A percentile compares a stretch with the other conserved stretches of the same genome.
Evolutionary conservation across 2,888 invertebrate genomes (phyloP).

Genomic region (Heterodera filipjevi): DNA sequence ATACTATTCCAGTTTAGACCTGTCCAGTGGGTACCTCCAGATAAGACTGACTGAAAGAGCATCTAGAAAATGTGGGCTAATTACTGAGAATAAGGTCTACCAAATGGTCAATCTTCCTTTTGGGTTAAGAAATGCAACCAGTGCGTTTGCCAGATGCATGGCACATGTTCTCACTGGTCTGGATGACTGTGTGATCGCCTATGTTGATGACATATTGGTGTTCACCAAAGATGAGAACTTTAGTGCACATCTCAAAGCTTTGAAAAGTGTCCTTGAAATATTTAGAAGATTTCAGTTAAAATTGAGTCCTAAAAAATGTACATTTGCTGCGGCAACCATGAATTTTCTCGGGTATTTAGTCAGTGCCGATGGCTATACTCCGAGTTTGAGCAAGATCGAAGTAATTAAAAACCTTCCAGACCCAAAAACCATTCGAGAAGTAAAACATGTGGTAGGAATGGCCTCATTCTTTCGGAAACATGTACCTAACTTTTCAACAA

Average conservation of each 20-base stretch:
- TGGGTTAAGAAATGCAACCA: constrained; percentile 38
- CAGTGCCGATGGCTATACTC: constrained; percentile 19
- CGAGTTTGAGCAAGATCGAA: constrained; percentile 22
- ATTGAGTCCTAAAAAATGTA: constrained; percentile 31
- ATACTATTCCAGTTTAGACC: constrained; percentile 31
- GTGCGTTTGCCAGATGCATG: constrained; percentile 31
- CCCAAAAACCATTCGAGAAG: no score
- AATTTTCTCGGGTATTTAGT: constrained; percentile 35
- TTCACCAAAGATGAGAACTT: constrained; percentile 18
- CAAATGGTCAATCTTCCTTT: constrained; percentile 38
- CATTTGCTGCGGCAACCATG: constrained; percentile 10
- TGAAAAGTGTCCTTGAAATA: not conserved
- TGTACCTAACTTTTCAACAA: constrained; percentile 36
- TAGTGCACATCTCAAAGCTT: not conserved
- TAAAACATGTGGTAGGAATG: no score
- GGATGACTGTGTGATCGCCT: constrained; percentile 32
- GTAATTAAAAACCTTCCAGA: constrained; percentile 28
- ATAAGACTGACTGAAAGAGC: constrained; percentile 24
- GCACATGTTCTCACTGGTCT: constrained; percentile 29
- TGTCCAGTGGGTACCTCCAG: constrained; percentile 33
- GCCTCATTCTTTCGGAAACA: constrained; percentile 42
- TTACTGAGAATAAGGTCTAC: constrained; percentile 32
- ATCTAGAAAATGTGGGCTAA: constrained; percentile 33
- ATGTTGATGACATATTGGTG: constrained; percentile 26
- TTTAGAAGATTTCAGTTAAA: constrained; percentile 22